phyloP scores from a whole-genome alignment of 2,888 invertebrate genomes.

The Mongoloraphidia duomilia region DNA sequence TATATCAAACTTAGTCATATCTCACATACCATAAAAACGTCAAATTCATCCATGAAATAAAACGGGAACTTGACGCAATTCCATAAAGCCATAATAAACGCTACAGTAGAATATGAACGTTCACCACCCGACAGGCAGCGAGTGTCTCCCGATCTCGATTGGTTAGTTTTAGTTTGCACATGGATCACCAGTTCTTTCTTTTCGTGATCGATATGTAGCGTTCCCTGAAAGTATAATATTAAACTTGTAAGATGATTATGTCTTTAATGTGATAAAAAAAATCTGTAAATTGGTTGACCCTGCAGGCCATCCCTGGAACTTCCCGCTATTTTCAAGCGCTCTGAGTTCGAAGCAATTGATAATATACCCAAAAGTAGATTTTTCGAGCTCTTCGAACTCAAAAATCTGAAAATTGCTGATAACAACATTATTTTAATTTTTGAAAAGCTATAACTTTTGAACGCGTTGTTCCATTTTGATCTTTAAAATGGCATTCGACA shows the following conservation, averaged over 20 bases:
- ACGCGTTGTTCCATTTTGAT: too few species aligned
- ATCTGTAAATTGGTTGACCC: too few species aligned
- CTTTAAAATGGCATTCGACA: too few species aligned
- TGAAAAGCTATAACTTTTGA: too few species aligned
- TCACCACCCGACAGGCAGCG: constrained; percentile 87
- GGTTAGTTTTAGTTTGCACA: constrained; percentile 38
- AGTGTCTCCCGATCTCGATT: constrained; percentile 32
- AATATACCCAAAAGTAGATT: too few species aligned
- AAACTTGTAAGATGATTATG: neutral
- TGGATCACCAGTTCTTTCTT: constrained; percentile 34
- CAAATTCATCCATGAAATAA: constrained; percentile 90
- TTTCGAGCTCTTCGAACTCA: too few species aligned
- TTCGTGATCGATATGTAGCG: constrained; percentile 36
- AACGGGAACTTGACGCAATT: constrained; percentile 84
- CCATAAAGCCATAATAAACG: constrained; percentile 88
- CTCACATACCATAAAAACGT: constrained; percentile 76
- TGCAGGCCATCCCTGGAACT: too few species aligned
- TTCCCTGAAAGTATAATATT: constrained; percentile 31
- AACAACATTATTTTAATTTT: too few species aligned
- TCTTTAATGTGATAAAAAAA: too few species aligned
- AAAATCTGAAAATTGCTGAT: too few species aligned
- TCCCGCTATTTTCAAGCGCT: too few species aligned
- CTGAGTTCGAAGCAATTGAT: too few species aligned
- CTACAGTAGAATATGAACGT: constrained; percentile 88
- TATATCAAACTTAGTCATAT: neutral